Evolutionary conservation across 2,113 vertebrate species (phyloP).

Genomic region (Diphyllodes magnificus): DNA sequence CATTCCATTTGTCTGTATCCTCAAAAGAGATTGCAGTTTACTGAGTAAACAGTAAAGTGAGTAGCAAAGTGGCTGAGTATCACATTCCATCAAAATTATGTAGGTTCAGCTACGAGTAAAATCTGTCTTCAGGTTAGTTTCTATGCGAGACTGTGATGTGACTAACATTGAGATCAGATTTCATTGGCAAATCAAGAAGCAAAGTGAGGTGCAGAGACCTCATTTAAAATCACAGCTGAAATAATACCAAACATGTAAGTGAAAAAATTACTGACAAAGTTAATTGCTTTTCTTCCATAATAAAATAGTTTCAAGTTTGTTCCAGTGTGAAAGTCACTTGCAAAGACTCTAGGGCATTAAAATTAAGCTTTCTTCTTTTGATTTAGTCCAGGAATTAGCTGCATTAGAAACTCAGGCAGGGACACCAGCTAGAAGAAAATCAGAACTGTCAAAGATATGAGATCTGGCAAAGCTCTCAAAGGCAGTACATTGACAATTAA

Average conservation of each 20-base stretch:
- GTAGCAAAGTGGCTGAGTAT: neutral
- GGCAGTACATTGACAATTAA: neutral
- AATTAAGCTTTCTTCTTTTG: conserved; percentile 44
- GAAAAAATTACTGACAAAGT: conserved; percentile 32
- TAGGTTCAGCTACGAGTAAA: neutral
- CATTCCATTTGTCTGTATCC: neutral
- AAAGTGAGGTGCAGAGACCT: neutral
- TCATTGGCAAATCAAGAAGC: conserved; percentile 10
- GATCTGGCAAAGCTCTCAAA: neutral
- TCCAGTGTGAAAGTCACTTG: conserved; percentile 2
- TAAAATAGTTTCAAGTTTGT: conserved; percentile 24
- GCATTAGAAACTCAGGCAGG: neutral
- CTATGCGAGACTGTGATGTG: neutral
- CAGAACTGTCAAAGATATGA: neutral
- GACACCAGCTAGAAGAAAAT: neutral
- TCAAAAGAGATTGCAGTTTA: neutral
- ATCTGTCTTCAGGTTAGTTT: neutral
- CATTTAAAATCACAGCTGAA: conserved; percentile 32
- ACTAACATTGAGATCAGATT: neutral
- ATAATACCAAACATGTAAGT: conserved; percentile 3
- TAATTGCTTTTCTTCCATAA: conserved; percentile 24
- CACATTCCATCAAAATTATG: neutral
- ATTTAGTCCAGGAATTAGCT: conserved; percentile 32
- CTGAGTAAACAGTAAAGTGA: neutral
- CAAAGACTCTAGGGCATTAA: neutral